Conservation (phyloP, 2,888 invertebrate genomes). For the Dermolepida albohirtum region DNA sequence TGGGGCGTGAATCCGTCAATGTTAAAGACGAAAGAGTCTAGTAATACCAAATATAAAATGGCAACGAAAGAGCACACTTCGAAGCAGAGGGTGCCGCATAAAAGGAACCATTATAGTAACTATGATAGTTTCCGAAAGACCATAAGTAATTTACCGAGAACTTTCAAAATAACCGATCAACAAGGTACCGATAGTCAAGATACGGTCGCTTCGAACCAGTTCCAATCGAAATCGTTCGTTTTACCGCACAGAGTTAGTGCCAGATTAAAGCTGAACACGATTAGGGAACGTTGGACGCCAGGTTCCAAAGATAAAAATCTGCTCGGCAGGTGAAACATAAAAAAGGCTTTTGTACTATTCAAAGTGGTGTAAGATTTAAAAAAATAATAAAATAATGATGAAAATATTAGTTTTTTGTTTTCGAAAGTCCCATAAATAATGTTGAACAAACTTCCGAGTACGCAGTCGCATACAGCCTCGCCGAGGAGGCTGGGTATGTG, state of each 20-base stretch:
- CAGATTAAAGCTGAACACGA: slow-evolving; percentile 27
- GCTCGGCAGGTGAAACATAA: no score
- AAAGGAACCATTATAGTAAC: neutral
- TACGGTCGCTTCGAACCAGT: neutral
- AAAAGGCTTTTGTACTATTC: no score
- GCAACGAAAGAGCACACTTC: slow-evolving; percentile 3
- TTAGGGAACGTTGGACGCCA: slow-evolving; percentile 27
- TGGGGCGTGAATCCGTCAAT: slow-evolving; percentile 45
- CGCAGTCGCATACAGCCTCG: no score
- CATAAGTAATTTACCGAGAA: slow-evolving; percentile 47
- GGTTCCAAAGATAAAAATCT: neutral
- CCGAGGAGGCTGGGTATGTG: no score
- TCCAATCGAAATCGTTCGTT: slow-evolving; percentile 49
- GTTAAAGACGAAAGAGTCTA: slow-evolving; percentile 38
- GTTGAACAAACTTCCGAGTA: no score
- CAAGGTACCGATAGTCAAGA: neutral
- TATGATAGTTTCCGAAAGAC: slow-evolving; percentile 46
- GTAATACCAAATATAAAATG: neutral
- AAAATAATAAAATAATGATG: no score
- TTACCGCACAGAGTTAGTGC: slow-evolving; percentile 40
- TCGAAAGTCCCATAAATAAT: no score
- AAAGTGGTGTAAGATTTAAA: no score
- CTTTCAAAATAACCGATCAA: slow-evolving; percentile 11
- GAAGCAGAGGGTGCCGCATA: slow-evolving; percentile 1
- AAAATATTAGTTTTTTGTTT: no score